Base-by-base conservation (phyloP, 2,797 vertebrate genomes). In the Valencia hispanica region DNA sequence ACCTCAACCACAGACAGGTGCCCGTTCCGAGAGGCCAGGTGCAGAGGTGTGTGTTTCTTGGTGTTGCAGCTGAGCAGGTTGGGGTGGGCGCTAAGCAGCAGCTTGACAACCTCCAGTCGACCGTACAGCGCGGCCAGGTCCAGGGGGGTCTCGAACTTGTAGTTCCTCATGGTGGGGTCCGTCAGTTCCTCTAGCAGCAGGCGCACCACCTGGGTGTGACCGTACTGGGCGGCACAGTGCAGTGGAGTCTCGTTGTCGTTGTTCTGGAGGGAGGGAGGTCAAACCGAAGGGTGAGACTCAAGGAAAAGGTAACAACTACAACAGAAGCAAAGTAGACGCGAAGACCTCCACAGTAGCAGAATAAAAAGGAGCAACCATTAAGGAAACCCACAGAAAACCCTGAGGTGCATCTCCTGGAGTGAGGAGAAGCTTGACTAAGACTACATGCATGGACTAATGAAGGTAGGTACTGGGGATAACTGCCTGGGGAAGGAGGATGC, bases 91-190 rank as follows among this genome's bases (percentile, higher is more conserved):
- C 94, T 96, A 70, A 99, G 93, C 75, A 99, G 96, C 94, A 99
- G 96, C 92, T 97, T 98, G 84, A 99, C 98, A 0, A 99, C 98
- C 86, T 99, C 98, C 88, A 99, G 94, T n/a, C 98, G 95, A 79
- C 98, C 98, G 0, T 99, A 99, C 5, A 98, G 95, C 0, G 98
- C 97, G 0, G 98, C 98, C 91, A 99, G 94, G 92, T 99, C 98
- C 92, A 99, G 95, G 0, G 98, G 98, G 0, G 98, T 99, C 96
- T 99, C 98, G 0, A 99, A 97, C 82, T 98, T 98, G 94, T 97
- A 97, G 90, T 99, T 99, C 86, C 98, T 96, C 98, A 99, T 99
- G 85, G 98, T 99, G 89, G 98, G 98, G 92, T 99, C 98, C 0
- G 98, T 99, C 79, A 99, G 94, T 92, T 99, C 98, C 94, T 99